phyloP scores from a whole-genome alignment of 1,140 invertebrate genomes.

The Zaprionus taronus region DNA sequence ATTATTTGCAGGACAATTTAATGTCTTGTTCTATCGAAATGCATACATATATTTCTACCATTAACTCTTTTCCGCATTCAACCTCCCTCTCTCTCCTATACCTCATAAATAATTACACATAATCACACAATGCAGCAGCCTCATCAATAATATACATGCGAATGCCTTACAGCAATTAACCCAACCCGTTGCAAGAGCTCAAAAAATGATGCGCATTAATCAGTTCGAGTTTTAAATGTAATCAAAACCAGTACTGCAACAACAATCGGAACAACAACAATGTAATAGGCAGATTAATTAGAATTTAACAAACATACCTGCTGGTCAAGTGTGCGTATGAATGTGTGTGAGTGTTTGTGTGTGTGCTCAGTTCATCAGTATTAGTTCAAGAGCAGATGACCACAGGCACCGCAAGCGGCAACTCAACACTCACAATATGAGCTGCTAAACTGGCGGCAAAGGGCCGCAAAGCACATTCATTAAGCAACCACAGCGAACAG shows the following conservation, averaged over 20 bases:
- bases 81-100: neutral
- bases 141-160: conserved; percentile 18
- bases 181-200: conserved; percentile 20
- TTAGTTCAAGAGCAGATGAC: conserved; percentile 16
- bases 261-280: conserved; percentile 6
- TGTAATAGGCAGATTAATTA: conserved; percentile 56
- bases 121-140: conserved; percentile 6
- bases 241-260: conserved; percentile 46
- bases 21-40: neutral
- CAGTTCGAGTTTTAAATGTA: conserved; percentile 54
- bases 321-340: neutral
- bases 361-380: neutral
- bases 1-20: neutral
- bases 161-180: conserved; percentile 29
- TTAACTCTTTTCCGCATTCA: neutral
- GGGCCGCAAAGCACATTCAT: conserved; percentile 61
- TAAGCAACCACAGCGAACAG: conserved; percentile 52
- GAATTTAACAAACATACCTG: conserved; percentile 41
- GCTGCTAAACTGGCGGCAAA: conserved; percentile 31
- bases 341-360: neutral
- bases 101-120: conserved; percentile 15
- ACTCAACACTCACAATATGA: conserved; percentile 45
- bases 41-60: neutral
- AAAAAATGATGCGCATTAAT: conserved; percentile 60
- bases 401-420: conserved; percentile 46